These are phyloP conservation scores for Porites divaricata DNA, from an alignment of 92 coral and sea anemone genomes.

Conservation along the genomic window DNA sequence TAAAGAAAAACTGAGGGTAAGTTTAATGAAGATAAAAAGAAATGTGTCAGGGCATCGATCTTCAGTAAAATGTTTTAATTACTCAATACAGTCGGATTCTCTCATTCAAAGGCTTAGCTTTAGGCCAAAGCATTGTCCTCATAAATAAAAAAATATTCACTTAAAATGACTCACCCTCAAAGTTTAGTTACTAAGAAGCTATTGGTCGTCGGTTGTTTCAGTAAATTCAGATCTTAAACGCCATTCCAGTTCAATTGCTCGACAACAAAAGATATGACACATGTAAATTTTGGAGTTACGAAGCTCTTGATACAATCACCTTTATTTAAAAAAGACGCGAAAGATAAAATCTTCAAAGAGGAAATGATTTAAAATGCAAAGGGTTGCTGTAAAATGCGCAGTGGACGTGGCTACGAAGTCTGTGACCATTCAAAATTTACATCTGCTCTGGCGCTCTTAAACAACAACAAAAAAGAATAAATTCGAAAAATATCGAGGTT, in stretches of 20 bases:
- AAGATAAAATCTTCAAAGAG: conserved; percentile 32
- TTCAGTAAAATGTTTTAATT: neutral
- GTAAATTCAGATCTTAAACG: conserved; percentile 14
- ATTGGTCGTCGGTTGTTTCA: neutral
- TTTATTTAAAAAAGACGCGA: conserved; percentile 28
- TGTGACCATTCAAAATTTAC: too few relatives aligned
- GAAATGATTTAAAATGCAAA: conserved; percentile 12
- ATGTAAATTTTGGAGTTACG: conserved; percentile 32
- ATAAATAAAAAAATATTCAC: neutral
- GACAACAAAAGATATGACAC: conserved; percentile 36
- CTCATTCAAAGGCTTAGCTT: neutral
- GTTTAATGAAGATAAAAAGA: neutral
- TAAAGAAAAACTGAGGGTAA: neutral
- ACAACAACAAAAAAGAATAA: too few relatives aligned
- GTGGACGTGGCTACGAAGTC: too few relatives aligned
- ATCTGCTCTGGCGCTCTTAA: too few relatives aligned
- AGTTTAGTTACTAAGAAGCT: neutral
- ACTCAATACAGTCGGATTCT: neutral
- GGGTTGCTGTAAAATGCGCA: neutral
- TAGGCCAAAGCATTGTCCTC: neutral
- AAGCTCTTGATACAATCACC: conserved; percentile 30
- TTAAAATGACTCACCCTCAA: neutral
- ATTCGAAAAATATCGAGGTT: too few relatives aligned
- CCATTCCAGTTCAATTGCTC: conserved; percentile 31
- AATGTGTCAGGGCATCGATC: neutral